Conservation (phyloP, 2,113 vertebrate genomes). For the Elephantulus edwardii region DNA sequence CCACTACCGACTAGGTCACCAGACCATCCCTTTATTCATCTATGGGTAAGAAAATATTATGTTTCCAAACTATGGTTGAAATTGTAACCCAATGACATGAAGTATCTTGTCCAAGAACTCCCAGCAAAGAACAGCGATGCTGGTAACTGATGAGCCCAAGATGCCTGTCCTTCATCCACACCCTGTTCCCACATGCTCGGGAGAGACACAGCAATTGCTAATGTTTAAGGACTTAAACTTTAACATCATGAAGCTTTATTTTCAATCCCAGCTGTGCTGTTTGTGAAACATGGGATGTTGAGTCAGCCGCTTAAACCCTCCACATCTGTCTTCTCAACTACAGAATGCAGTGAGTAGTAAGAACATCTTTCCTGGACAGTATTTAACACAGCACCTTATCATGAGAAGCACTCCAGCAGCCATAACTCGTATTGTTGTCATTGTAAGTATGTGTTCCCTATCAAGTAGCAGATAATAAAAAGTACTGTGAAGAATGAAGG, state of each 20-base stretch:
- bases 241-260: not conserved
- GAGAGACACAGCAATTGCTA: not conserved
- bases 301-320: not conserved
- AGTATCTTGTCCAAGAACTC: not conserved
- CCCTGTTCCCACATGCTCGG: not conserved
- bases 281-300: not conserved
- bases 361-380: not conserved
- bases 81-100: not conserved
- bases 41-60: not conserved
- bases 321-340: not conserved
- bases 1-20: too few species aligned
- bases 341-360: not conserved
- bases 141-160: not conserved
- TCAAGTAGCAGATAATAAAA: not conserved
- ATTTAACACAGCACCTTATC: not conserved
- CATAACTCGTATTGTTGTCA: not conserved
- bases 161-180: not conserved
- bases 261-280: not conserved
- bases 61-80: not conserved
- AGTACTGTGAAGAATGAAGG: not conserved
- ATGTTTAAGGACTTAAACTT: not conserved
- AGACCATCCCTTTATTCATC: not conserved
- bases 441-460: not conserved
- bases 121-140: not conserved
- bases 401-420: not conserved